Evolutionary conservation across 92 coral and sea anemone species (phyloP).

Genomic region (Phenganax marumi): DNA sequence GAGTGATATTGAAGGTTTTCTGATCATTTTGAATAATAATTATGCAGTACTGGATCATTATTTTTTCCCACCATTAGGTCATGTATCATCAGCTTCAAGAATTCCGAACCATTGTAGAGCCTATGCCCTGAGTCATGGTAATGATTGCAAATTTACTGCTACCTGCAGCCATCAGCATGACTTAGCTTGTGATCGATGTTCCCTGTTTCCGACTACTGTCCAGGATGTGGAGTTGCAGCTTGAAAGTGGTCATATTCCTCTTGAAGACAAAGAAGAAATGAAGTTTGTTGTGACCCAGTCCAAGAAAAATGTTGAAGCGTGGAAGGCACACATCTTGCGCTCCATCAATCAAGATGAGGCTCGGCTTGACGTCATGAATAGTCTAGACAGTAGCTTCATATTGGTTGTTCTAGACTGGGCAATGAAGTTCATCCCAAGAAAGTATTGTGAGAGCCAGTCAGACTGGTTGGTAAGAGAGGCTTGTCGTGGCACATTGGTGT

Average conservation of each 20-base stretch:
- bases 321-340: constrained; percentile 40
- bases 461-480: constrained; percentile 50
- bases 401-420: constrained; percentile 42
- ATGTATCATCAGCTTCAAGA: constrained; percentile 16
- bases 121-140: constrained; percentile 26
- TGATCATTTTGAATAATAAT: neutral
- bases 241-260: neutral
- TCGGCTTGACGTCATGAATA: constrained; percentile 19
- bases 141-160: constrained; percentile 36
- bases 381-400: constrained; percentile 13
- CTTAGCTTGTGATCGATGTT: constrained; percentile 17
- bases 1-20: neutral
- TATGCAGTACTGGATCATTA: neutral
- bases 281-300: constrained; percentile 42
- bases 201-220: constrained; percentile 13
- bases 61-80: constrained; percentile 1
- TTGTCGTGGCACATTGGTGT: constrained; percentile 45
- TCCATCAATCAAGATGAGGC: constrained; percentile 50
- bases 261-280: constrained; percentile 31
- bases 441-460: constrained; percentile 36
- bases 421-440: constrained; percentile 45
- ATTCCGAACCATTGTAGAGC: constrained; percentile 30
- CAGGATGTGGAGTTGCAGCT: constrained; percentile 6
- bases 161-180: constrained; percentile 30
- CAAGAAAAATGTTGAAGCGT: constrained; percentile 38